phyloP scores from a whole-genome alignment of 2,113 vertebrate species.

The Phrynocephalus versicolor region DNA sequence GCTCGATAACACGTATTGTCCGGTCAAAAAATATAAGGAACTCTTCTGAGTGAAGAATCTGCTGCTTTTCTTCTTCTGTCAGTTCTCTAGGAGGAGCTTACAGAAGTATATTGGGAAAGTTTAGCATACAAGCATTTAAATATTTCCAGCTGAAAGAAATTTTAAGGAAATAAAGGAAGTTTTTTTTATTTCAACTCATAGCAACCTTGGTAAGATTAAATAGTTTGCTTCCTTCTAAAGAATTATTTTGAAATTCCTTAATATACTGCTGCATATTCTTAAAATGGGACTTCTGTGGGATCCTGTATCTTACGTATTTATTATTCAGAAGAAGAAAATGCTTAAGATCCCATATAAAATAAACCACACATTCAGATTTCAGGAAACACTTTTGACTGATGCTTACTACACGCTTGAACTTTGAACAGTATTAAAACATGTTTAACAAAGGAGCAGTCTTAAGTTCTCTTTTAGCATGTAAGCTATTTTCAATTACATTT shows the following conservation, averaged over 20 bases:
- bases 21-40: constrained; percentile 97
- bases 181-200: constrained; percentile 42
- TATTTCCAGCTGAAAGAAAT: constrained; percentile 55
- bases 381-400: constrained; percentile 62
- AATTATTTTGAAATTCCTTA: constrained; percentile 53
- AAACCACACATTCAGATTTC: constrained; percentile 60
- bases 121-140: constrained; percentile 50
- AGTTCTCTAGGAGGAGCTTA: constrained; percentile 88
- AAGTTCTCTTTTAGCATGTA: neutral
- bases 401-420: constrained; percentile 33
- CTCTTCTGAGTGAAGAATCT: constrained; percentile 94
- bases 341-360: constrained; percentile 62
- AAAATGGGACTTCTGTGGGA: constrained; percentile 48
- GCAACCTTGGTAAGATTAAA: constrained; percentile 39
- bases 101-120: constrained; percentile 51
- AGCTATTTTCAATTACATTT: constrained; percentile 19
- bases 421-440: constrained; percentile 54
- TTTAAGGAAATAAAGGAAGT: constrained; percentile 34
- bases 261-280: constrained; percentile 35
- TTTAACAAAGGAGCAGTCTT: constrained; percentile 55
- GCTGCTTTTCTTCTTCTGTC: constrained; percentile 96
- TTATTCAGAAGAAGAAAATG: constrained; percentile 68
- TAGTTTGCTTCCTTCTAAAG: constrained; percentile 51
- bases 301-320: constrained; percentile 63
- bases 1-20: constrained; percentile 93